These are phyloP conservation scores for Dimorphilus gyrociliatus DNA, from an alignment of 2,888 invertebrate genomes.

Conservation along the genomic window DNA sequence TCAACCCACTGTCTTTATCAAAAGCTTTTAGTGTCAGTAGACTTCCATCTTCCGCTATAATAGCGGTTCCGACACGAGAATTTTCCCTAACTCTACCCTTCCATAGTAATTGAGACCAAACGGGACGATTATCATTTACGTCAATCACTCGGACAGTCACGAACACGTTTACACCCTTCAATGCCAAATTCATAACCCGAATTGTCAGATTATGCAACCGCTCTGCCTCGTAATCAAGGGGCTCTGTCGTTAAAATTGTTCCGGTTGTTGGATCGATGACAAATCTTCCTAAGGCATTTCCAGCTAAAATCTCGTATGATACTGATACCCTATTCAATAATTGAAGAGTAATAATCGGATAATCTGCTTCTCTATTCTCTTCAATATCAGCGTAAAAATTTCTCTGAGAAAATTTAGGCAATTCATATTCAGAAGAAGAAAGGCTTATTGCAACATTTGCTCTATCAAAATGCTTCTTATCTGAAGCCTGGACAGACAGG, in stretches of 20 bases:
- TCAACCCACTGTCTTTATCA: conserved; percentile 73
- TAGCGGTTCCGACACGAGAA: too few relatives aligned
- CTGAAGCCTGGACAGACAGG: too few relatives aligned
- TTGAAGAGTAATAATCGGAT: conserved; percentile 16
- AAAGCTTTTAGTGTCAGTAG: conserved; percentile 74
- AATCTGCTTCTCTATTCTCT: conserved; percentile 20
- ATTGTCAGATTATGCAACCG: conserved; percentile 66
- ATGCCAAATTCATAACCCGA: conserved; percentile 67
- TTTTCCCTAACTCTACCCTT: conserved; percentile 62
- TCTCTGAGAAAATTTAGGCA: conserved; percentile 53
- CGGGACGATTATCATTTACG: conserved; percentile 47
- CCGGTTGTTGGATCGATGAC: conserved; percentile 66
- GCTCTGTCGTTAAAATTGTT: conserved; percentile 57
- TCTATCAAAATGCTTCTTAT: too few relatives aligned
- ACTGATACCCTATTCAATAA: conserved; percentile 26
- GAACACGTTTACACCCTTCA: conserved; percentile 51
- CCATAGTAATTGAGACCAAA: conserved; percentile 65
- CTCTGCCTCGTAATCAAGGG: conserved; percentile 59
- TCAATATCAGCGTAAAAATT: conserved; percentile 21
- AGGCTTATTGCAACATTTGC: conserved; percentile 70
- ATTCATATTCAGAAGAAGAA: conserved; percentile 82
- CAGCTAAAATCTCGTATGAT: conserved; percentile 55
- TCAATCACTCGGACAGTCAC: conserved; percentile 71
- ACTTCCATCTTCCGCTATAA: too few relatives aligned
- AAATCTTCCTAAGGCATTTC: conserved; percentile 60